Percentiles rank a stretch among this genome's conserved stretches.
Evolutionary conservation across 2,888 invertebrate species (phyloP).

Genomic region (Tyria jacobaeae): DNA sequence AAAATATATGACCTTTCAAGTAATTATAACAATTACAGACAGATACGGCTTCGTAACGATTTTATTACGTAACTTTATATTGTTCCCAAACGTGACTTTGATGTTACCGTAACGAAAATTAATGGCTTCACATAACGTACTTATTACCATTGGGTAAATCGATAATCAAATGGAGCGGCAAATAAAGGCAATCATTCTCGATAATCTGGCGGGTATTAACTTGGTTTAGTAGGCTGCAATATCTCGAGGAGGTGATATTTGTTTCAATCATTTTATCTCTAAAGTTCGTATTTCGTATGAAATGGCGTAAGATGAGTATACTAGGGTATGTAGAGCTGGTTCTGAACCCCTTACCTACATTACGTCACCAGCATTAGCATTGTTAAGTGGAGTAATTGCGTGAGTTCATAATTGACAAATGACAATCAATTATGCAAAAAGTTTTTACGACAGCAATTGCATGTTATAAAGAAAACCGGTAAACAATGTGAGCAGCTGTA

Average conservation of each 20-base stretch:
- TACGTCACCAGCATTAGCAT: background rate
- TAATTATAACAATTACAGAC: constrained; percentile 35
- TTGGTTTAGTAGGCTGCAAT: constrained; percentile 14
- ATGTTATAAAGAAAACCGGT: background rate
- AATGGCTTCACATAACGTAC: constrained; percentile 17
- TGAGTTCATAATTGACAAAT: background rate
- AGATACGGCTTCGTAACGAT: constrained; percentile 27
- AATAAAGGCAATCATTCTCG: constrained; percentile 25
- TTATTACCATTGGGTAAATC: constrained; percentile 21
- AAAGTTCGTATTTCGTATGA: background rate
- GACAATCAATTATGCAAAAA: background rate
- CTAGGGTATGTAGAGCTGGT: too few species aligned
- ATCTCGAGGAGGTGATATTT: background rate
- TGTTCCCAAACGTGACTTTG: constrained; percentile 21
- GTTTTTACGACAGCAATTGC: background rate
- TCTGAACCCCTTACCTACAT: too few species aligned
- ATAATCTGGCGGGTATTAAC: constrained; percentile 17
- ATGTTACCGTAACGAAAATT: constrained; percentile 25
- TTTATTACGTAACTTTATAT: constrained; percentile 18
- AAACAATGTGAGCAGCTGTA: too few species aligned
- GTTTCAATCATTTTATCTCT: background rate
- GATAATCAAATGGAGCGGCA: constrained; percentile 28
- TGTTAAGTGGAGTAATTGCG: background rate
- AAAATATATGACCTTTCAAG: constrained; percentile 23
- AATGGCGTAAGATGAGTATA: too few species aligned